phyloP scores from a whole-genome alignment of 2,888 invertebrate species.

The Coronaproctus castanopsis region DNA sequence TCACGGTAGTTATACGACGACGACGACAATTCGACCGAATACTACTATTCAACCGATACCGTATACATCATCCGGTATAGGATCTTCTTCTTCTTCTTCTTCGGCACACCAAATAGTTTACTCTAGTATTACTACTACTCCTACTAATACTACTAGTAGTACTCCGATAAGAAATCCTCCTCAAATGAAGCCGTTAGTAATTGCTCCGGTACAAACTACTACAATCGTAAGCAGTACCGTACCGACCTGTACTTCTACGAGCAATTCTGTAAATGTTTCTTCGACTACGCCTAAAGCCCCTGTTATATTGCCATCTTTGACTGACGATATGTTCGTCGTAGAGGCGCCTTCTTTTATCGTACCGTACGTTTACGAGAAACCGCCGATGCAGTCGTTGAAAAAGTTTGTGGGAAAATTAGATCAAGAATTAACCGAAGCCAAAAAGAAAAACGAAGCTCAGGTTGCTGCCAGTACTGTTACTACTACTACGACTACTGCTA shows the following conservation, averaged over 20 bases:
- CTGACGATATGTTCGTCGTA: conserved; percentile 80
- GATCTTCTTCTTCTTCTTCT: too few species aligned
- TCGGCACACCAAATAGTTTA: too few species aligned
- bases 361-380: conserved; percentile 81
- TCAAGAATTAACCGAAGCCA: conserved; percentile 23
- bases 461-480: too few species aligned
- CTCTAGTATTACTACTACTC: conserved; percentile 2
- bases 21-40: background rate
- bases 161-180: conserved; percentile 8
- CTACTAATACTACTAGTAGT: background rate
- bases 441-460: conserved; percentile 26
- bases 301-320: conserved; percentile 56
- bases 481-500: too few species aligned
- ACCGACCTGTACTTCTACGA: conserved; percentile 19
- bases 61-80: background rate
- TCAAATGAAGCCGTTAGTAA: conserved; percentile 14
- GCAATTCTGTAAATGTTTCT: conserved; percentile 21
- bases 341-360: conserved; percentile 85
- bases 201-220: conserved; percentile 2
- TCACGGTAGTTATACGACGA: background rate
- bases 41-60: background rate
- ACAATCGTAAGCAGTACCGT: background rate
- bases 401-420: conserved; percentile 44
- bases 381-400: conserved; percentile 55
- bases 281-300: conserved; percentile 27